Evolutionary conservation across 2,113 vertebrate genomes (phyloP), one percentile per base, ranked within the genome.

Genomic region (Murina feae): DNA sequence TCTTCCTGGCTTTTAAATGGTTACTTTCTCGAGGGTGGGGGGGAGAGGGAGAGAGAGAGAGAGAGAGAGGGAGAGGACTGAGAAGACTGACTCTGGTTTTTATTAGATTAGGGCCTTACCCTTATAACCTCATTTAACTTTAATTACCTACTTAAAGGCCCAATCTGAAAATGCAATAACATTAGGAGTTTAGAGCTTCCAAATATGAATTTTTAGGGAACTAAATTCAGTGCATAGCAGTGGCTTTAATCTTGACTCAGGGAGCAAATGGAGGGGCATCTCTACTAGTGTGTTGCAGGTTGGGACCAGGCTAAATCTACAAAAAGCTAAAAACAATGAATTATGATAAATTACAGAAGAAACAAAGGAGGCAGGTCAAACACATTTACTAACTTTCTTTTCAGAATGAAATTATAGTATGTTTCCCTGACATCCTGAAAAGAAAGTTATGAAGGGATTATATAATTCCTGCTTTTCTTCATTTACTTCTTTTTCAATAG

Each of bases 381-480:
- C 21, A 5, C 23, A 47, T 55, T 78, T 25, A 55, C 14, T 8
- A 78, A 49, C 5, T 58, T 71, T 44, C 44, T 86, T 75, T 60
- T 69, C 11, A 81, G 13, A 20, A 21, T 76, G 20, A 44, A 37
- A 72, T 23, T 23, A 10, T 28, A 4, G 47, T 65, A 42, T 32
- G 2, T 75, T 68, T 68, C 23, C n/a, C 20, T 69, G 47, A 44
- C 18, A 44, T 30, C 17, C 20, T 32, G 30, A 66, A 66, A 66
- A 66, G 14, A 16, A 66, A 14, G 51, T 30, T 86, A 66, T 86
- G 53, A 53, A 69, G 63, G 11, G 28, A 69, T 86, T 76, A 11
- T 49, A 44, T 69, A 60, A 53, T 44, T 90, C 42, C 55, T 80
- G 14, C n/a, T 83, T 81, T 90, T 85, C 28, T 51, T 93, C 51